Percentiles rank a stretch among this genome's conserved stretches.
Evolutionary conservation across 2,888 invertebrate species (phyloP).

Genomic region (Gymnocheta viridis): DNA sequence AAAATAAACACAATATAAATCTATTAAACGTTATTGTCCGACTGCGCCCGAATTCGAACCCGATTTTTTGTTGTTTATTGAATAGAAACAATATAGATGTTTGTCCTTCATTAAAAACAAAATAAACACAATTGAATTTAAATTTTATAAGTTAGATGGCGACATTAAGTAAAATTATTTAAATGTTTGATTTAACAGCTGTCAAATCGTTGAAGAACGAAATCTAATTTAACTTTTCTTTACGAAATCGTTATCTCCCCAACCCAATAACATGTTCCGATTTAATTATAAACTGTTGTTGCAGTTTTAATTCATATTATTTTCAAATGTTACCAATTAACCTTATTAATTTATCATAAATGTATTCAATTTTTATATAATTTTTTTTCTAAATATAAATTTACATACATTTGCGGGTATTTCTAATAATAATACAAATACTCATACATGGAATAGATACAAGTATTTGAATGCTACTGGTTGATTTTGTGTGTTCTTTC

Average conservation of each 20-base stretch:
- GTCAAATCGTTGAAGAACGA: no score
- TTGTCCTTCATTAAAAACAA: no score
- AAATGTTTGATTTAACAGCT: no score
- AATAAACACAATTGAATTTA: no score
- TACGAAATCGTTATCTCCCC: neutral
- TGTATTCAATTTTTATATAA: constrained; percentile 47
- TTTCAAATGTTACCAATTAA: constrained; percentile 61
- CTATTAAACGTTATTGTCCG: no score
- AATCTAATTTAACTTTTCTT: no score
- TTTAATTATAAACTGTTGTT: constrained; percentile 9
- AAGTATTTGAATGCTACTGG: constrained; percentile 8
- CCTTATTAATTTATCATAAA: constrained; percentile 58
- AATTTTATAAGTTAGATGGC: no score
- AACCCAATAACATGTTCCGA: neutral
- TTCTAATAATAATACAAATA: constrained; percentile 10
- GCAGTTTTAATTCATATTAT: constrained; percentile 31
- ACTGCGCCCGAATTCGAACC: no score
- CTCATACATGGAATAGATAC: neutral
- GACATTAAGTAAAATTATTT: no score
- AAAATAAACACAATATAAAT: no score
- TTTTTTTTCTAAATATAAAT: constrained; percentile 35
- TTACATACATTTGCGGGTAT: constrained; percentile 32
- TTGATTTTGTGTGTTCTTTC: neutral
- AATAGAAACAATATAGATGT: no score
- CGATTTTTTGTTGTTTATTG: no score